Conservation (phyloP, 2,113 vertebrate species). For the Gallinago paraguaiae region DNA sequence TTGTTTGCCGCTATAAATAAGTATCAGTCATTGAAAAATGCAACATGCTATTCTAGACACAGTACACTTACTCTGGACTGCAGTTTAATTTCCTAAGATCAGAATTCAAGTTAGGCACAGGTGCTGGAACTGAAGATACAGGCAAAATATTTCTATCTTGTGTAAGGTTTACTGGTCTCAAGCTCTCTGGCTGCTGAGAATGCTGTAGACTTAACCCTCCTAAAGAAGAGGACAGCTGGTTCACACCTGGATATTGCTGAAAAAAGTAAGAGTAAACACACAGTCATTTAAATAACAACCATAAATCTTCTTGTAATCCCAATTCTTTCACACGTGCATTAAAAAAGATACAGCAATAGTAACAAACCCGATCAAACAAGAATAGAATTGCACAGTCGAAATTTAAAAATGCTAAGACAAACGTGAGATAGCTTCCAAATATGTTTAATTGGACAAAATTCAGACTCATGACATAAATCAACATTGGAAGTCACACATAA, state of each 20-base stretch:
- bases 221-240: slow-evolving; percentile 87
- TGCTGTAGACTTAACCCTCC: slow-evolving; percentile 91
- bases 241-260: slow-evolving; percentile 86
- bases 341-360: background rate
- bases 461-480: background rate
- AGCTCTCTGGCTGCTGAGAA: slow-evolving; percentile 85
- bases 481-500: background rate
- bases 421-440: background rate
- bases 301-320: background rate
- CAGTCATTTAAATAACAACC: background rate
- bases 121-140: slow-evolving; percentile 78
- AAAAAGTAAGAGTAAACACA: slow-evolving; percentile 8
- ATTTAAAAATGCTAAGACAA: background rate
- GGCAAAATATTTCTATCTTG: slow-evolving; percentile 92
- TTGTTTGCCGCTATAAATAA: background rate
- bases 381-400: background rate
- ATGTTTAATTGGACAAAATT: background rate
- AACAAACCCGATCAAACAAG: background rate
- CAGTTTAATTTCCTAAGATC: slow-evolving; percentile 95
- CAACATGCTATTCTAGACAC: background rate
- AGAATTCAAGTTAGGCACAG: slow-evolving; percentile 89
- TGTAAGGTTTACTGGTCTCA: slow-evolving; percentile 89
- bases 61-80: slow-evolving; percentile 89
- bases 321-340: background rate
- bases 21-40: background rate